Evolutionary conservation across 2,797 vertebrate species (phyloP).

Genomic region (Poecile montanus): DNA sequence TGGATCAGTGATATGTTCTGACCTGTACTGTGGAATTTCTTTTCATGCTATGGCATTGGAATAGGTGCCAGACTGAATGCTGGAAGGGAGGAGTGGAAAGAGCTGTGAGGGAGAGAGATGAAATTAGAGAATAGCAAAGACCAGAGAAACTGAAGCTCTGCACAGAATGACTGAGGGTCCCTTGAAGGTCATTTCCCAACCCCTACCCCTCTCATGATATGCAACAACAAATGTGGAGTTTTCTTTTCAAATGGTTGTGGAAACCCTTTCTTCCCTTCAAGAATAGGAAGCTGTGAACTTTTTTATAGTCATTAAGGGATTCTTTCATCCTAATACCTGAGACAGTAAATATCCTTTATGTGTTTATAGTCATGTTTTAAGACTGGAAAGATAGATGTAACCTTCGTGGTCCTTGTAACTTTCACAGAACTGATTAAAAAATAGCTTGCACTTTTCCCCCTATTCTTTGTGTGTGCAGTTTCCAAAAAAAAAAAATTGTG

Average conservation of each 20-base stretch:
- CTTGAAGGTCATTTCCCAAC: background rate
- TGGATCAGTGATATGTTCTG: background rate
- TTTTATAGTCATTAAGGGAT: background rate
- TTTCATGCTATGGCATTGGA: background rate
- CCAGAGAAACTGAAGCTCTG: background rate
- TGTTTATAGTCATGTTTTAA: background rate
- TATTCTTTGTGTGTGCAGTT: fast-evolving
- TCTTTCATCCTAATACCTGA: background rate
- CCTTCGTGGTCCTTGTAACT: background rate
- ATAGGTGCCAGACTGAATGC: background rate
- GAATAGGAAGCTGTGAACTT: background rate
- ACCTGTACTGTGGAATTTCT: background rate
- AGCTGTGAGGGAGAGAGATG: background rate
- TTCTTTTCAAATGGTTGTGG: background rate
- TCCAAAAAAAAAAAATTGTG: background rate
- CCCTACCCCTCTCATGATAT: background rate
- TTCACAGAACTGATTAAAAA: background rate
- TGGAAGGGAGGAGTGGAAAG: background rate
- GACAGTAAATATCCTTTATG: background rate
- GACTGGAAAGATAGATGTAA: background rate
- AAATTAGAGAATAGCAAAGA: background rate
- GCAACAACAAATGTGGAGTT: background rate
- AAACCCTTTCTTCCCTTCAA: background rate
- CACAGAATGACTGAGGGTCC: background rate
- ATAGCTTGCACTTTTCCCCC: fast-evolving